Base-by-base conservation (phyloP, 2,113 vertebrate genomes). In the Prunella himalayana region DNA sequence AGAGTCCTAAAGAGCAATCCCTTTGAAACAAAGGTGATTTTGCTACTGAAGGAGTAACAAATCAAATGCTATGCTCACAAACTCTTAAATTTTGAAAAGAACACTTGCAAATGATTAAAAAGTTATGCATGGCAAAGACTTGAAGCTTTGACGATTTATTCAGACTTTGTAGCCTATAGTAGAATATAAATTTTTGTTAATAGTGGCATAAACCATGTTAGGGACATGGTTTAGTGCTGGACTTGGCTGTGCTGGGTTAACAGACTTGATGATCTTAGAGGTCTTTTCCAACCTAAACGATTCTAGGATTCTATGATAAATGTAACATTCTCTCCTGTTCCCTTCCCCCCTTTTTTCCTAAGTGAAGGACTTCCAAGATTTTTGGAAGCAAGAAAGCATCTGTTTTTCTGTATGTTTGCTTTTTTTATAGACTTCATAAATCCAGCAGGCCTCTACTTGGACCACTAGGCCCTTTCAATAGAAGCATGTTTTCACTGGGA, bases 401-500 rank as follows among this genome's bases (percentile, higher is more conserved):
- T 98, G 94, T 98, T 97, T 98, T 97, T 94, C 78, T 97, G 60
- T 68, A 50, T 97, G 90, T 92, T 84, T 97, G 88, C 96, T 95
- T 97, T 96, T 98, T 98, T 94, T 97, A 97, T 97, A 94, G 97
- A 95, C 95, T 97, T 94, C 97, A 97, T 98, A 98, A 98, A 98
- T 98, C 97, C 97, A 97, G 95, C 93, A 95, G 97, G 92, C 95
- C 97, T 97, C 96, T 97, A 97, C 97, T 98, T 98, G 95, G 95
- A 97, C 95, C 92, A 94, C 96, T 97, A 95, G 91, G 91, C 82
- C 98, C 97, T 98, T 98, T 98, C 97, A 98, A 98, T 97, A 98
- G 97, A 97, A 98, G 86, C 92, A 91, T 98, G 98, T 98, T 98
- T 98, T 98, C 97, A 96, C 96, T 98, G 97, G 97, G 98, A 98